These are phyloP conservation scores for Drosophila triauraria DNA, from an alignment of 1,140 invertebrate species.

Conservation along the genomic window DNA sequence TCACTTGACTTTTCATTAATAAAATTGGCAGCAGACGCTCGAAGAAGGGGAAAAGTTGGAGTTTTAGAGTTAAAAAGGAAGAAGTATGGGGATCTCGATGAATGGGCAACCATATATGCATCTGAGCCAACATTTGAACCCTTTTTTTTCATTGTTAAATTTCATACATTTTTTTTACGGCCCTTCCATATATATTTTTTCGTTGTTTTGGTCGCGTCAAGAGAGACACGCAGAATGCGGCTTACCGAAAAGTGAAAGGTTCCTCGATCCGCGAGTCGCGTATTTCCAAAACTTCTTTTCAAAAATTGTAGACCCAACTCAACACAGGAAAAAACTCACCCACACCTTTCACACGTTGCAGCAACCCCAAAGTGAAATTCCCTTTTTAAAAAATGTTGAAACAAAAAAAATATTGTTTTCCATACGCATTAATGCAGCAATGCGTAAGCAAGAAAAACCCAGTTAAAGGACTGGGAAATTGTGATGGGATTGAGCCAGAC, in stretches of 20 bases:
- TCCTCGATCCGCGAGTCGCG: constrained; percentile 54
- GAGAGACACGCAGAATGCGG: constrained; percentile 76
- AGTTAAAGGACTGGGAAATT: constrained; percentile 2
- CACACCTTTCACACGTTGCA: constrained; percentile 32
- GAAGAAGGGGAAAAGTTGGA: constrained; percentile 16
- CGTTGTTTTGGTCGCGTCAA: constrained; percentile 50
- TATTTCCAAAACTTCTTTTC: constrained; percentile 59
- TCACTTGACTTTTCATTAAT: constrained; percentile 83
- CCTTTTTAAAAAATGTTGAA: constrained; percentile 26
- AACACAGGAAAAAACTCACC: background rate
- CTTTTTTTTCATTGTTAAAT: constrained; percentile 51
- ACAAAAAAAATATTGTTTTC: constrained; percentile 72
- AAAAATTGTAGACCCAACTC: constrained; percentile 46
- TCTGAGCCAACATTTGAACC: constrained; percentile 15
- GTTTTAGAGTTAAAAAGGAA: constrained; percentile 14
- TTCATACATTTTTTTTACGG: constrained; percentile 54
- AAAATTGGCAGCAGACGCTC: constrained; percentile 68
- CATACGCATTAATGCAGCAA: constrained; percentile 82
- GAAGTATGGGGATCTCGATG: constrained; percentile 13
- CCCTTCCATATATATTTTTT: background rate
- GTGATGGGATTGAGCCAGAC: constrained; percentile 19
- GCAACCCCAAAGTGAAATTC: constrained; percentile 59
- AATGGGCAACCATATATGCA: constrained; percentile 42
- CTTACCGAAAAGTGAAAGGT: constrained; percentile 71
- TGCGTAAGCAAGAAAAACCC: constrained; percentile 52